These are phyloP conservation scores for Itoplectis maculator DNA, from an alignment of 2,888 invertebrate species.

Conservation along the genomic window DNA sequence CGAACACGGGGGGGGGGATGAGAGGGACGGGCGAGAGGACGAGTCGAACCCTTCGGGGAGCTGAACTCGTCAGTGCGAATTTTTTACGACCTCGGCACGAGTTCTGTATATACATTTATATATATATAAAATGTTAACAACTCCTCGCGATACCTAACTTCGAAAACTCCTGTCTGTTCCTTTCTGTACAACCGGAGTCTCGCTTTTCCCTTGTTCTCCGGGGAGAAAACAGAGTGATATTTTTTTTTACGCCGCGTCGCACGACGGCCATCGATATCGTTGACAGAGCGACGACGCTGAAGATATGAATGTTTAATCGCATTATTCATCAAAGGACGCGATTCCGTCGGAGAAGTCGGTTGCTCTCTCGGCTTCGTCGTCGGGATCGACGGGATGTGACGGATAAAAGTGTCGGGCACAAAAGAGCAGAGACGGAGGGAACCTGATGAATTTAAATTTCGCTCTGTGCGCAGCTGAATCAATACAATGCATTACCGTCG, in stretches of 20 bases:
- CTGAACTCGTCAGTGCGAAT: slow-evolving; percentile 31
- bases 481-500: background rate
- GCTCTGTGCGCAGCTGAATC: background rate
- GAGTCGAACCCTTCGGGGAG: background rate
- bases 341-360: slow-evolving; percentile 28
- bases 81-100: slow-evolving; percentile 1
- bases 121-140: slow-evolving; percentile 12
- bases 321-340: slow-evolving; percentile 54
- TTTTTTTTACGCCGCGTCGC: slow-evolving; percentile 8
- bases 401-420: slow-evolving; percentile 26
- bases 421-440: slow-evolving; percentile 18
- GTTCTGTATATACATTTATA: background rate
- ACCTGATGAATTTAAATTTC: slow-evolving; percentile 8
- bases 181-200: background rate
- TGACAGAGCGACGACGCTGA: slow-evolving; percentile 29
- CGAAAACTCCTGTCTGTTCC: background rate
- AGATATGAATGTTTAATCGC: slow-evolving; percentile 53
- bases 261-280: slow-evolving; percentile 18
- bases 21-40: slow-evolving; percentile 14
- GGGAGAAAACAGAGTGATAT: background rate
- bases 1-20: too few species aligned
- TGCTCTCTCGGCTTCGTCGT: slow-evolving; percentile 14
- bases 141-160: background rate
- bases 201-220: background rate
- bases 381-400: background rate